Evolutionary conservation across 2,888 invertebrate genomes (phyloP), one percentile per base, ranked within the genome.

Genomic region (Monoplex corrugatus): DNA sequence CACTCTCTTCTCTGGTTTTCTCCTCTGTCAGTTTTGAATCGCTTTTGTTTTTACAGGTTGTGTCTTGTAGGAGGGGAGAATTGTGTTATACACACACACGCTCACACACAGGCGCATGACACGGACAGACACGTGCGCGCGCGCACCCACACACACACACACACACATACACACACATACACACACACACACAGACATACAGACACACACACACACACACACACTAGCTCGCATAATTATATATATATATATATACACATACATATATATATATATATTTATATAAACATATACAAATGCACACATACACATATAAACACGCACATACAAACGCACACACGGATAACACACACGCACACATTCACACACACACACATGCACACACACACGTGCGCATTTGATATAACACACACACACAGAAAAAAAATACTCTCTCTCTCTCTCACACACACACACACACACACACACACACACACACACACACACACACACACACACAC

Each of bases 1-100:
- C 82, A 82, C 82, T 44, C 44, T 82, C n/a, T 82, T 82, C 82
- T 82, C 82, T 5, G 82, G 82, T 16, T 82, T 38, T 19, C n/a
- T 82, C n/a, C 35, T 82, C n/a, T 8, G n/a, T 13, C 16, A 23
- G 23, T 8, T 68, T n/a, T 68, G n/a, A 68, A n/a, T n/a, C n/a
- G n/a, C n/a, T n/a, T n/a, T n/a, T n/a, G n/a, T n/a, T n/a, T n/a
- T n/a, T n/a, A n/a, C n/a, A n/a, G n/a, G n/a, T n/a, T n/a, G n/a
- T n/a, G n/a, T n/a, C n/a, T n/a, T n/a, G n/a, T n/a, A n/a, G n/a
- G n/a, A n/a, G n/a, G n/a, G n/a, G n/a, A n/a, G 8, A 50, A 50
- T 50, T 13, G 19, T 50, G 50, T 13, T 50, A 50, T 19, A 50
- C 50, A 50, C 50, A 68, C 63, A 23, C 63, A 68, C 63, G 23